Percentiles rank a stretch among this genome's conserved stretches.
Conservation (phyloP, 2,113 vertebrate species). For the Pachycephala philippinensis region DNA sequence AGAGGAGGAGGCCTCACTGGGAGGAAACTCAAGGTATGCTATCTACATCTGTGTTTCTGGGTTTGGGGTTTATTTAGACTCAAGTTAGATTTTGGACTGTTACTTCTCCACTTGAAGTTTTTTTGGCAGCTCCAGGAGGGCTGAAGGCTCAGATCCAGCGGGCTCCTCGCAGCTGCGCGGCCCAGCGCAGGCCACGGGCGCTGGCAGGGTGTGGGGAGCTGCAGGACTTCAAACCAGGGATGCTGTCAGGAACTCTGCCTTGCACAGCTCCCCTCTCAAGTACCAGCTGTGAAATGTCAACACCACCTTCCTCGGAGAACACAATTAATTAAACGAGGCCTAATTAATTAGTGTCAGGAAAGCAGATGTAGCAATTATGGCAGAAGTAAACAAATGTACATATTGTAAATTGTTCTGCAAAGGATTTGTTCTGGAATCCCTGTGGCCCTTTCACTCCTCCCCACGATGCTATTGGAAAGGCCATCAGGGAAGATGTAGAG, state of each 20-base stretch:
- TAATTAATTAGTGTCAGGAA: slow-evolving; percentile 41
- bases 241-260: background rate
- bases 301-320: slow-evolving; percentile 6
- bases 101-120: background rate
- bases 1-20: background rate
- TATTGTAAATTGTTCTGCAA: slow-evolving; percentile 1
- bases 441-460: background rate
- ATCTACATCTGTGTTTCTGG: background rate
- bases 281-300: slow-evolving; percentile 8
- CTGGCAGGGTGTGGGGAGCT: background rate
- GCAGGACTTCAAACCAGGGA: background rate
- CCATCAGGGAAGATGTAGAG: background rate
- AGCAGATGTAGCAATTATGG: slow-evolving; percentile 14
- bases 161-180: background rate
- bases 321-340: background rate
- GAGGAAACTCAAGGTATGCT: background rate
- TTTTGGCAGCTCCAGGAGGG: background rate
- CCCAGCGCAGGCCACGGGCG: rapidly evolving
- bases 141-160: background rate
- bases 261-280: background rate
- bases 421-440: background rate
- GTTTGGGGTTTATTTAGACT: background rate
- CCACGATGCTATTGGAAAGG: background rate
- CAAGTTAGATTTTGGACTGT: background rate
- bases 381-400: slow-evolving; percentile 9